Conservation (phyloP, 2,797 vertebrate species). For the Coregonus sp. region DNA sequence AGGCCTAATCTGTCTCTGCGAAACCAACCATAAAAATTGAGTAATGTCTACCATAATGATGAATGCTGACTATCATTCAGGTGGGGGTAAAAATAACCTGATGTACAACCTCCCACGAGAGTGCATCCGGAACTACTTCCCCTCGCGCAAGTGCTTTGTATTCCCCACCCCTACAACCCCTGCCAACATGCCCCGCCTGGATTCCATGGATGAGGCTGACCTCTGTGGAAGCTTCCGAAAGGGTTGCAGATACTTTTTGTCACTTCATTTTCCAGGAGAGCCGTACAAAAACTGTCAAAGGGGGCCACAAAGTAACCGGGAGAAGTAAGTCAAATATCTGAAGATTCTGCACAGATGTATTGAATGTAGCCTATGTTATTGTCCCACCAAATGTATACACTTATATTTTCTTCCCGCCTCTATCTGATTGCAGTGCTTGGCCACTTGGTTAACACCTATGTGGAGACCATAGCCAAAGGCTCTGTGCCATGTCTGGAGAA, state of each 20-base stretch:
- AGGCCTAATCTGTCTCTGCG: background rate
- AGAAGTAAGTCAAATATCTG: slow-evolving; percentile 38
- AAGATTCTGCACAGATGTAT: background rate
- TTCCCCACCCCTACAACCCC: slow-evolving; percentile 56
- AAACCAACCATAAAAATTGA: background rate
- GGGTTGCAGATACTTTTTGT: slow-evolving; percentile 39
- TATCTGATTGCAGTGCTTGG: slow-evolving; percentile 53
- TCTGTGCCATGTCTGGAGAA: slow-evolving; percentile 61
- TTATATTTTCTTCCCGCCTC: background rate
- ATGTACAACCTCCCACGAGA: slow-evolving; percentile 60
- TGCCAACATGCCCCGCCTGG: slow-evolving; percentile 43
- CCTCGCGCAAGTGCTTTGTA: slow-evolving; percentile 67
- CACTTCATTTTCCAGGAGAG: slow-evolving; percentile 36
- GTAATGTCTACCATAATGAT: background rate
- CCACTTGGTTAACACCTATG: slow-evolving; percentile 49
- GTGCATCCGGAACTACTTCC: slow-evolving; percentile 69
- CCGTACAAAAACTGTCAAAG: slow-evolving; percentile 56
- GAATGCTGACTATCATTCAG: slow-evolving; percentile 25
- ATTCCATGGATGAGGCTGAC: slow-evolving; percentile 41
- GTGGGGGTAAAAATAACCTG: slow-evolving; percentile 16
- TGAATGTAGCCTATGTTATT: background rate
- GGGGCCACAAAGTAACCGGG: slow-evolving; percentile 50
- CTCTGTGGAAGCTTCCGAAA: slow-evolving; percentile 36
- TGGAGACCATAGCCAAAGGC: slow-evolving; percentile 56
- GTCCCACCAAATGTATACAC: background rate